Base-by-base conservation (phyloP, 2,113 vertebrate genomes). In the Bufo bufo region DNA sequence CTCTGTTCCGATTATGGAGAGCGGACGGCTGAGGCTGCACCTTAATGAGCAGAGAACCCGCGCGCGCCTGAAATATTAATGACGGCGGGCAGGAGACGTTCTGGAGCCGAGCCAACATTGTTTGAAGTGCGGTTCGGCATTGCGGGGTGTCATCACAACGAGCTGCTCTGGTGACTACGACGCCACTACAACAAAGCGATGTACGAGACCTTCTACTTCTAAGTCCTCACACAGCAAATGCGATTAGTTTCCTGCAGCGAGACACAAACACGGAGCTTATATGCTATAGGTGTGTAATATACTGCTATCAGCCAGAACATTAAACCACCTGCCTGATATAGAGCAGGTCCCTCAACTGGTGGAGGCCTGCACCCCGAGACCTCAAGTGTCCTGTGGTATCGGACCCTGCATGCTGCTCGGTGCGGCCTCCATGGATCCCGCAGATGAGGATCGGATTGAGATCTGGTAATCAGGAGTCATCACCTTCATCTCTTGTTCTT, bases 11-110 rank as follows among this genome's bases (percentile, higher is more conserved):
- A 71, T 82, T 49, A 61, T 20, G 49, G 47, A 12, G 50, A 66
- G n/a, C 58, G 16, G 20, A 19, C 3, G 20, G 16, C 10, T 52
- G 58, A 17, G n/a, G 16, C 50, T 66, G 75, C 74, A 86, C 74
- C 74, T 65, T 79, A 78, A 78, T 66, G 23, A 79, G 85, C 71
- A 74, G 43, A 74, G 20, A 77, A 14, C 13, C 43, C 81, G 20
- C 61, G 9, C 20, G 61, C 65, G 49, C 16, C 84, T 59, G 84
- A 75, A 85, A 75, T 61, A 85, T 59, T 84, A 72, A 84, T 84
- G 50, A 56, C 11, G 72, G 54, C 84, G 75, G 23, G 54, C 52
- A 74, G 52, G 69, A 77, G 84, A 77, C 85, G 52, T 77, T 49
- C 49, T 72, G 85, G 74, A 77, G 23, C 13, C 2, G 8, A 19